Percentiles rank a stretch among this genome's conserved stretches.
Conservation (phyloP, 1,140 invertebrate genomes). For the Meloidogyne chitwoodi region DNA sequence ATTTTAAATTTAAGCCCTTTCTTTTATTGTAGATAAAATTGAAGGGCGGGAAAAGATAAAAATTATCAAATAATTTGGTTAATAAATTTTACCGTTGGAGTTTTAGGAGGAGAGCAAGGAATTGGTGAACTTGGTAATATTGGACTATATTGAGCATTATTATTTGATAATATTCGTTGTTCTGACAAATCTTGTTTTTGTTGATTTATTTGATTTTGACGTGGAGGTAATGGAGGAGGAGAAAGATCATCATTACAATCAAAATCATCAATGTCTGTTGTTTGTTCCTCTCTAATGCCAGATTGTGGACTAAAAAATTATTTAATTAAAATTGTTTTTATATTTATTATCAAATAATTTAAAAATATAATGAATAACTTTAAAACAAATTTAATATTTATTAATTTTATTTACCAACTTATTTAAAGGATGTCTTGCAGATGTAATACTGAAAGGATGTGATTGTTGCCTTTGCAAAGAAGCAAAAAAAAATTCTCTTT, state of each 20-base stretch:
- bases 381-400: too few relatives aligned
- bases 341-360: not conserved
- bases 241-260: not conserved
- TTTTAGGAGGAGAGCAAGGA: conserved; percentile 3
- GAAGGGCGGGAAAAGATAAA: not conserved
- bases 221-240: conserved; percentile 1
- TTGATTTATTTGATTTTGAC: not conserved
- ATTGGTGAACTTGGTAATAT: conserved; percentile 8
- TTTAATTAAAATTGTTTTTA: not conserved
- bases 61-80: not conserved
- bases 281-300: not conserved
- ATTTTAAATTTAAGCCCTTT: not conserved
- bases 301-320: not conserved
- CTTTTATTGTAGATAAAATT: not conserved
- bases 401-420: not conserved
- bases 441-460: not conserved
- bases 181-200: not conserved
- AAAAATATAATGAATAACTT: too few relatives aligned
- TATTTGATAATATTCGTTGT: not conserved
- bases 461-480: not conserved
- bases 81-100: not conserved
- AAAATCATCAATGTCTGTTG: not conserved
- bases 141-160: not conserved
- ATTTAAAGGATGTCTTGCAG: not conserved
- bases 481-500: not conserved